Conservation (phyloP, 2,888 invertebrate species). For the Ctena decussata region DNA sequence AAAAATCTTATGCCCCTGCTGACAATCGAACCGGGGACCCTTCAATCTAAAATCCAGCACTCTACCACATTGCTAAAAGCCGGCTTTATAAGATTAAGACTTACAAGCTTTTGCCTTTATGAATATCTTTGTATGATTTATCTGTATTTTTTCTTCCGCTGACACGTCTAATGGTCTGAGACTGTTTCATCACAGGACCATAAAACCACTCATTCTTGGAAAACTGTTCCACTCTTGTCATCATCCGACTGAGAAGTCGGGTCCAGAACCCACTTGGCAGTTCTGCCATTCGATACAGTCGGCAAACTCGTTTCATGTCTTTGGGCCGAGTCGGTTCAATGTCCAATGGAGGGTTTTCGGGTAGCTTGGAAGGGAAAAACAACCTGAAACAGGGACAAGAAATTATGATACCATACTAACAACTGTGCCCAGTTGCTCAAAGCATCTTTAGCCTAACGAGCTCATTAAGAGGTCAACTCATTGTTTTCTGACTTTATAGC, state of each 20-base stretch:
- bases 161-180: constrained; percentile 29
- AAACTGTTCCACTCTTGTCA: constrained; percentile 71
- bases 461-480: too few relatives aligned
- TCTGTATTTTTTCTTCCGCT: background rate
- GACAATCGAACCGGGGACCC: too few relatives aligned
- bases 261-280: constrained; percentile 83
- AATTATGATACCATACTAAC: too few relatives aligned
- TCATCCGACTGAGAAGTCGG: constrained; percentile 78
- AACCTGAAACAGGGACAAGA: constrained; percentile 68
- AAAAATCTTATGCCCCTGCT: too few relatives aligned
- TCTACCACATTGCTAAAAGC: too few relatives aligned
- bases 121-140: background rate
- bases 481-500: too few relatives aligned
- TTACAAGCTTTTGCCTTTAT: constrained; percentile 7
- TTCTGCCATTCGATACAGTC: constrained; percentile 80
- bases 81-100: too few relatives aligned
- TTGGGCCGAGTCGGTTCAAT: constrained; percentile 26
- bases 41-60: too few relatives aligned
- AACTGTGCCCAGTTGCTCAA: too few relatives aligned
- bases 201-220: constrained; percentile 61
- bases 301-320: constrained; percentile 58
- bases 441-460: too few relatives aligned
- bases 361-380: constrained; percentile 80
- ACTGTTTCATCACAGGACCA: constrained; percentile 31
- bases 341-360: constrained; percentile 60